phyloP scores from a whole-genome alignment of 2,113 vertebrate species.

The Geothlypis trichas region DNA sequence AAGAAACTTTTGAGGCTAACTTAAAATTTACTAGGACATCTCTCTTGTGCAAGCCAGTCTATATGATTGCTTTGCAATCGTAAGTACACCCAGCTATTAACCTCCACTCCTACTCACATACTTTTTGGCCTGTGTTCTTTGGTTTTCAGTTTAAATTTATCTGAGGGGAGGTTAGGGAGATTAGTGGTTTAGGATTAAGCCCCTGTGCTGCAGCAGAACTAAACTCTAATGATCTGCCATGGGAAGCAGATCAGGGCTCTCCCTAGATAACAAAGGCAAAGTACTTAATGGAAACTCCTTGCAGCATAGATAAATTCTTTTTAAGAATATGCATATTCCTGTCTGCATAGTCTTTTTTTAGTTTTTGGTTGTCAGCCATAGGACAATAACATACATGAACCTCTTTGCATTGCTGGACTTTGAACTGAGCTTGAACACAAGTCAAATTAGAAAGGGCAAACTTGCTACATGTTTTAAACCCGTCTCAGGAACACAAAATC shows the following conservation, averaged over 20 bases:
- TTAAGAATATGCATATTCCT: neutral
- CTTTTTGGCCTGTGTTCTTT: neutral
- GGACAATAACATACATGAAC: neutral
- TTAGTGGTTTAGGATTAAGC: neutral
- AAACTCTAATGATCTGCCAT: neutral
- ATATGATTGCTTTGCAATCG: neutral
- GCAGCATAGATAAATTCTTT: neutral
- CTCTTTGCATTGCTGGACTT: neutral
- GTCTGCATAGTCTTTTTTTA: neutral
- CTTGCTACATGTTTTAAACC: neutral
- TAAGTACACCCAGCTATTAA: rapidly evolving
- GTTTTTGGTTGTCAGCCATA: neutral
- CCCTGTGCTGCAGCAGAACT: neutral
- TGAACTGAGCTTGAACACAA: neutral
- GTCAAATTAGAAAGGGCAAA: neutral
- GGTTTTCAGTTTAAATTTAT: neutral
- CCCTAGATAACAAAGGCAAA: neutral
- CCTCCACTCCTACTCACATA: neutral
- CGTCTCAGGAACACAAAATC: neutral
- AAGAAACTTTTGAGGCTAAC: neutral
- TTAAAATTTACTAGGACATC: neutral
- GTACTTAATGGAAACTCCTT: neutral
- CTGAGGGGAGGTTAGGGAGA: neutral
- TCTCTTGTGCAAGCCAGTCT: neutral
- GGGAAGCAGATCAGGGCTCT: neutral